These are phyloP conservation scores for Gallinago stenura DNA, from an alignment of 2,797 vertebrate genomes.

Conservation along the genomic window DNA sequence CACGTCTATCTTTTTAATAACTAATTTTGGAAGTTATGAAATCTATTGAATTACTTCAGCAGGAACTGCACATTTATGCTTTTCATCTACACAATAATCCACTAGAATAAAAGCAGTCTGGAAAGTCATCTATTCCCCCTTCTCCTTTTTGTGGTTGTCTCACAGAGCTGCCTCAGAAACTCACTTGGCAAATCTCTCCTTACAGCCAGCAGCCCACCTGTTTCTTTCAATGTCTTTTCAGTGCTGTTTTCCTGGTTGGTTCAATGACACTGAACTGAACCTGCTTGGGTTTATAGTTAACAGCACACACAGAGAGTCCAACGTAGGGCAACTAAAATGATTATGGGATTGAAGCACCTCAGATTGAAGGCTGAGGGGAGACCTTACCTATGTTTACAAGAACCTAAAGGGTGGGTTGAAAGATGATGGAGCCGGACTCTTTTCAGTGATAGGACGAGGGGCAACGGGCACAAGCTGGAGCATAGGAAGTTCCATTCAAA, in stretches of 20 bases:
- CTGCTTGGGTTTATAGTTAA: accelerated
- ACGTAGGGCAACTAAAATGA: too few relatives aligned
- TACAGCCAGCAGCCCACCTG: not conserved
- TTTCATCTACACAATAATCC: not conserved
- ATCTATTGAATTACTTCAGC: not conserved
- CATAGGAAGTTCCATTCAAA: too few relatives aligned
- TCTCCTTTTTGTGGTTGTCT: not conserved
- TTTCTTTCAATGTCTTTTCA: not conserved
- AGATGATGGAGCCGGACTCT: too few relatives aligned
- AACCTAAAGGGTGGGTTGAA: too few relatives aligned
- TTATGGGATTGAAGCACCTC: too few relatives aligned
- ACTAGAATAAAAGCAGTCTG: not conserved
- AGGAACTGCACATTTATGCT: not conserved
- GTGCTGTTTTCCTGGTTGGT: not conserved
- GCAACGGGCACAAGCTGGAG: too few relatives aligned
- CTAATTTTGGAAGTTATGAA: not conserved
- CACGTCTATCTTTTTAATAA: not conserved
- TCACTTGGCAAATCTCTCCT: not conserved
- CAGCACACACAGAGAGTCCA: not conserved
- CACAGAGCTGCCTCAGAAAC: not conserved
- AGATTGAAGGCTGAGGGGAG: too few relatives aligned
- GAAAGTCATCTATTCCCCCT: accelerated
- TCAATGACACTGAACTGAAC: not conserved
- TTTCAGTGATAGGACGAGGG: too few relatives aligned
- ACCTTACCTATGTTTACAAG: too few relatives aligned